Evolutionary conservation across 2,888 invertebrate genomes (phyloP).

Genomic region (Deladenus siricidicola): DNA sequence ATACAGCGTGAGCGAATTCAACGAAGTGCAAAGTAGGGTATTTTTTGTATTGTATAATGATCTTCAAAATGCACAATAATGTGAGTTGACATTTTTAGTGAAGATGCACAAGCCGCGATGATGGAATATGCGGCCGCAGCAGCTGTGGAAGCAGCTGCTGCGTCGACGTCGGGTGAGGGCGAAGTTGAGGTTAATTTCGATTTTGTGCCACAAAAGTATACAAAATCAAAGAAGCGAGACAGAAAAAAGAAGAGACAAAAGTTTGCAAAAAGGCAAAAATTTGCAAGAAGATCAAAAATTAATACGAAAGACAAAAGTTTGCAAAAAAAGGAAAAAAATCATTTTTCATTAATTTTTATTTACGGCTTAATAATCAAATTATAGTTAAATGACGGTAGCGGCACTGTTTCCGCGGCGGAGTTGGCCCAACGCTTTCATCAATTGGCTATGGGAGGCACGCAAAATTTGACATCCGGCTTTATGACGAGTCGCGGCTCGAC

Average conservation of each 20-base stretch:
- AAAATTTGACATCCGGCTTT: not conserved
- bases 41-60: no score
- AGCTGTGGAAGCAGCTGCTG: not conserved
- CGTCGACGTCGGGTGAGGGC: not conserved
- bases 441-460: not conserved
- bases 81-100: slow-evolving; percentile 16
- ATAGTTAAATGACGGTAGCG: not conserved
- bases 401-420: not conserved
- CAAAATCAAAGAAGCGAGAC: no score
- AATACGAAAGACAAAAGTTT: not conserved
- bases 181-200: no score
- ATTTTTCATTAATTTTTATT: not conserved
- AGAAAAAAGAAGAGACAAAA: no score
- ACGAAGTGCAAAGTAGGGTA: slow-evolving; percentile 5
- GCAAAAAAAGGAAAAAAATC: not conserved
- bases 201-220: no score
- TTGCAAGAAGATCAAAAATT: no score
- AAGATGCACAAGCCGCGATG: slow-evolving; percentile 19
- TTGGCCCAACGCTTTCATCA: not conserved
- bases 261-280: no score
- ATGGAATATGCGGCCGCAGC: slow-evolving; percentile 10
- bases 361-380: not conserved
- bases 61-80: no score
- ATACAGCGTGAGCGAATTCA: slow-evolving; percentile 30
- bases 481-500: not conserved